phyloP scores from a whole-genome alignment of 2,797 vertebrate species.

The Synanceia verrucosa region DNA sequence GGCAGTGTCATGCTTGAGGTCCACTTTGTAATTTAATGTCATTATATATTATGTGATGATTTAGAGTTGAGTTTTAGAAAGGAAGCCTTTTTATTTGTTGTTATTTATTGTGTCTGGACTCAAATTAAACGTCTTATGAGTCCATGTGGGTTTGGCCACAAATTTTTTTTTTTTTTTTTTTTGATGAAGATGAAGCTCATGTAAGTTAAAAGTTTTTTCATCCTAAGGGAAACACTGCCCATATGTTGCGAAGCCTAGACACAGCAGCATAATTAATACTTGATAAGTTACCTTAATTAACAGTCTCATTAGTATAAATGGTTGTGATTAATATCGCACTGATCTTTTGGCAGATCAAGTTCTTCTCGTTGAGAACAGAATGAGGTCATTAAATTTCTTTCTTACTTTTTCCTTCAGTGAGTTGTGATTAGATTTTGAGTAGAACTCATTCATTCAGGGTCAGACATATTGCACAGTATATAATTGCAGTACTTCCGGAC shows the following conservation, averaged over 20 bases:
- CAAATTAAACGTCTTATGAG: neutral
- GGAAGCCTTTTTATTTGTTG: neutral
- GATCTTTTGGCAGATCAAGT: constrained; percentile 20
- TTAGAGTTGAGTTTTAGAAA: neutral
- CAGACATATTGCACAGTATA: neutral
- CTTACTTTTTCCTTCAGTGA: neutral
- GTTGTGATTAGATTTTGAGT: no score
- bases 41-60: neutral
- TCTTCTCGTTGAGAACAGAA: constrained; percentile 24
- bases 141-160: no score
- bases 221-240: neutral
- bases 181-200: constrained; percentile 1
- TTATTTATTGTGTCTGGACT: neutral
- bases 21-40: neutral
- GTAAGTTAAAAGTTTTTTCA: neutral
- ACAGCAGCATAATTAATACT: constrained; percentile 16
- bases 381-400: constrained; percentile 21
- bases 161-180: no score
- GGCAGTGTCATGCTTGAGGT: neutral
- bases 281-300: constrained; percentile 31
- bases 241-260: neutral
- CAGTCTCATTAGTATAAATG: constrained; percentile 27
- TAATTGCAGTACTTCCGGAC: no score
- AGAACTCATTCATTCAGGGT: neutral
- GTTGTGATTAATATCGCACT: constrained; percentile 9